Evolutionary conservation across 1,140 invertebrate species (phyloP).

Genomic region (Drosophila setifemur): DNA sequence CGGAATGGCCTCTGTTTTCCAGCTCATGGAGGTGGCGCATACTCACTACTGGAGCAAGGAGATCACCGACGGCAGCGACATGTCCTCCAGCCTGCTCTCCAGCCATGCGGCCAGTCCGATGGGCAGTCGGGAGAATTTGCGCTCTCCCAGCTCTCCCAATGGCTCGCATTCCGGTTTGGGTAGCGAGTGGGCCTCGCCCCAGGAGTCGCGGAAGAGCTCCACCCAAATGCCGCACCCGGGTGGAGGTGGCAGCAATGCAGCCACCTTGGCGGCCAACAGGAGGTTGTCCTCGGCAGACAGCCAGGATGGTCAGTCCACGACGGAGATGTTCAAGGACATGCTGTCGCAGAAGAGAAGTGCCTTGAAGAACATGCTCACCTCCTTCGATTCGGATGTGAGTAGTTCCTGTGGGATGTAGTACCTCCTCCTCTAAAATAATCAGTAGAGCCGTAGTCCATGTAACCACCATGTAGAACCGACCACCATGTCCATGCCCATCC

Average conservation of each 20-base stretch:
- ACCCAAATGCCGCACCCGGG: constrained; percentile 52
- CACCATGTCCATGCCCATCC: no score
- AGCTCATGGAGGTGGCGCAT: constrained; percentile 98
- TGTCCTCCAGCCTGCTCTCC: constrained; percentile 80
- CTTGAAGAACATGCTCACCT: constrained; percentile 92
- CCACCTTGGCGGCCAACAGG: constrained; percentile 21
- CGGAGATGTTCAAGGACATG: constrained; percentile 94
- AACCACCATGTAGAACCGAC: constrained; percentile 53
- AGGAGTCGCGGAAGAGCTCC: constrained; percentile 81
- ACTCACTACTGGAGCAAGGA: constrained; percentile 99
- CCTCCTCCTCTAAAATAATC: background rate
- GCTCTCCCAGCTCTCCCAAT: constrained; percentile 83
- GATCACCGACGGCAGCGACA: constrained; percentile 85
- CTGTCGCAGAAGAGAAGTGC: constrained; percentile 93
- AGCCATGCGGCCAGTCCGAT: constrained; percentile 87
- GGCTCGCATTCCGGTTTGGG: constrained; percentile 71
- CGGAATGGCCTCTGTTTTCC: constrained; percentile 98
- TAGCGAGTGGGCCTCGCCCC: constrained; percentile 79
- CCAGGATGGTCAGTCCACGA: constrained; percentile 87
- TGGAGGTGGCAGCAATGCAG: background rate
- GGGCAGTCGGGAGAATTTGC: constrained; percentile 90
- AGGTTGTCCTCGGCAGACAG: constrained; percentile 81
- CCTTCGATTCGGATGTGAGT: constrained; percentile 94
- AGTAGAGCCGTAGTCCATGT: background rate
- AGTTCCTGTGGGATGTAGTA: no score